Evolutionary conservation across 2,888 invertebrate genomes (phyloP).

Genomic region (Neoascia interrupta): DNA sequence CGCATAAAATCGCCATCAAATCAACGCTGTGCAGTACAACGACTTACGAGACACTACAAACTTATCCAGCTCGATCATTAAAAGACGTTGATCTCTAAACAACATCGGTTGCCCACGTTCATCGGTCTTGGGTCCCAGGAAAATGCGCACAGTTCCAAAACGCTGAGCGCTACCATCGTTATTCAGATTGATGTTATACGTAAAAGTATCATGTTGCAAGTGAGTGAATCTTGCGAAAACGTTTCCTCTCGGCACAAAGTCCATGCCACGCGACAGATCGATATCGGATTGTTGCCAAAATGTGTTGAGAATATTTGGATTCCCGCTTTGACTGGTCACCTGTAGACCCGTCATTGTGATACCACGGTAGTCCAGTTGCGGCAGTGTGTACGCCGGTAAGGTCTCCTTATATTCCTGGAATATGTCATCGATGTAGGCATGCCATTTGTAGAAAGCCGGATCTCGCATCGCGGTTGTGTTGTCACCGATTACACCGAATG

Average conservation of each 20-base stretch:
- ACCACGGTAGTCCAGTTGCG: slow-evolving; percentile 78
- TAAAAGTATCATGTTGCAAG: slow-evolving; percentile 87
- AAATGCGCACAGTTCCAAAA: slow-evolving; percentile 84
- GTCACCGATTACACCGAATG: slow-evolving; percentile 91
- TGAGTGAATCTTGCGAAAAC: slow-evolving; percentile 87
- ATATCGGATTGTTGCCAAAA: slow-evolving; percentile 91
- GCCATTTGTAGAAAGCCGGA: slow-evolving; percentile 92
- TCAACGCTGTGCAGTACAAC: neutral
- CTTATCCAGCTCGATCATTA: slow-evolving; percentile 86
- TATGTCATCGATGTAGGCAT: slow-evolving; percentile 88
- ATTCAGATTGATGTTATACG: slow-evolving; percentile 84
- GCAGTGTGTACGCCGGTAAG: slow-evolving; percentile 83
- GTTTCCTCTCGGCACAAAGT: slow-evolving; percentile 88
- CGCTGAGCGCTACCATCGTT: slow-evolving; percentile 81
- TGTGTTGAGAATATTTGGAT: slow-evolving; percentile 83
- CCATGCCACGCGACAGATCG: slow-evolving; percentile 89
- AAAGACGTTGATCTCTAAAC: slow-evolving; percentile 82
- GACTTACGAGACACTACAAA: slow-evolving; percentile 81
- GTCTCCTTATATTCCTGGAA: slow-evolving; percentile 88
- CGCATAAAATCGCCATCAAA: neutral
- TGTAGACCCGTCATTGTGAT: slow-evolving; percentile 82
- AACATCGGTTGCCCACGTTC: slow-evolving; percentile 84
- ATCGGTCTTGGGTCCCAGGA: slow-evolving; percentile 84
- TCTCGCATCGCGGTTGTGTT: slow-evolving; percentile 92
- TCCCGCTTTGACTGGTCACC: slow-evolving; percentile 81